Conservation (phyloP, 2,113 vertebrate species). For the Athene noctua region DNA sequence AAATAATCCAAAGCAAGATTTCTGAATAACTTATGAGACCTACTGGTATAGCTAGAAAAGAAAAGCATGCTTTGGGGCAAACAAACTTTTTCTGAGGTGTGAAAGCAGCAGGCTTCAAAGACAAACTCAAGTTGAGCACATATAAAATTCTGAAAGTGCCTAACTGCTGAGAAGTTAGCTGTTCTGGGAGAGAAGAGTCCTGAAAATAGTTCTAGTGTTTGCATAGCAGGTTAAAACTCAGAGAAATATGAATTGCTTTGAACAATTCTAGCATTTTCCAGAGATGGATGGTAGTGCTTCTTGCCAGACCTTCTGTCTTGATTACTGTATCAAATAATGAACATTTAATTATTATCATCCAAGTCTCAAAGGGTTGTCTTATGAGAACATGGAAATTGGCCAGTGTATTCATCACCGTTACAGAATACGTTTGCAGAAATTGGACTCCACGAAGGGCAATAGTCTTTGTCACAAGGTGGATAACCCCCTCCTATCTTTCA, state of each 20-base stretch:
- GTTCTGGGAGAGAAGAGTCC: not conserved
- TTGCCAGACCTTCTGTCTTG: not conserved
- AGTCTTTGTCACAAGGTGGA: not conserved
- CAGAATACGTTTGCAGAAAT: not conserved
- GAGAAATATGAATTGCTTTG: not conserved
- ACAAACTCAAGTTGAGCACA: not conserved
- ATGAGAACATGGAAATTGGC: not conserved
- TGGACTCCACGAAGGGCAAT: rapidly evolving
- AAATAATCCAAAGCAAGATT: not conserved
- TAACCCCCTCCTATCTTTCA: not conserved
- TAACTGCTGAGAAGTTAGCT: not conserved
- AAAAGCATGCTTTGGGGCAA: not conserved
- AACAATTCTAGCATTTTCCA: not conserved
- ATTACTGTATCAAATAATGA: not conserved
- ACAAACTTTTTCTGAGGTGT: not conserved
- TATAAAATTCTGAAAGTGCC: not conserved
- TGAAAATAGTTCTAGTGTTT: not conserved
- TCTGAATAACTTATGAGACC: not conserved
- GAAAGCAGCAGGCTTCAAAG: not conserved
- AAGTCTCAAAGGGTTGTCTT: not conserved
- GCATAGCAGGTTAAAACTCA: not conserved
- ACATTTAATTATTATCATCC: not conserved
- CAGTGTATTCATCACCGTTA: not conserved
- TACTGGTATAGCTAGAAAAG: not conserved
- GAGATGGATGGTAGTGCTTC: not conserved